A percentile compares a stretch with the other conserved stretches of the same genome.
Evolutionary conservation across 2,113 vertebrate genomes (phyloP).

Genomic region (Azemiops feae): DNA sequence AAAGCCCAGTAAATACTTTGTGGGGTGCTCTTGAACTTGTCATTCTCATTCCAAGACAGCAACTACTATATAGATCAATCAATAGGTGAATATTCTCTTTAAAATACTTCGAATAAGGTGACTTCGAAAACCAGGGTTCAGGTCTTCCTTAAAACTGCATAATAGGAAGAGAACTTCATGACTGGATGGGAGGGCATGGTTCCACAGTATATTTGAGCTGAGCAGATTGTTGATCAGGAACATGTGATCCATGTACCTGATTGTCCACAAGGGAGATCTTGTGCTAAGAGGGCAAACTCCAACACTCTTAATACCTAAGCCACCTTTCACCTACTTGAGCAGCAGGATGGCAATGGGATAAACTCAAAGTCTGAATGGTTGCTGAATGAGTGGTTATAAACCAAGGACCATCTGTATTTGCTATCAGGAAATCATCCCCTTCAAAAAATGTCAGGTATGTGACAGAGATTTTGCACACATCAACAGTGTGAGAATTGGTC

Average conservation of each 20-base stretch:
- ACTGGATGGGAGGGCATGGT: background rate
- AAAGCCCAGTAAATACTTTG: background rate
- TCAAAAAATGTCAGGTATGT: background rate
- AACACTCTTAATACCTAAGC: background rate
- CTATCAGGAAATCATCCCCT: background rate
- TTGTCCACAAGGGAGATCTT: background rate
- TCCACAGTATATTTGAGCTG: background rate
- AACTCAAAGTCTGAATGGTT: background rate
- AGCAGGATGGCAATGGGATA: background rate
- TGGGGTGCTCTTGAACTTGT: background rate
- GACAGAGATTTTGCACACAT: background rate
- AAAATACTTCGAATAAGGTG: background rate
- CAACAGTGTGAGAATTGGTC: background rate
- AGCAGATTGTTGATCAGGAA: background rate
- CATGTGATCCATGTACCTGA: background rate
- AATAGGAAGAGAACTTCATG: background rate
- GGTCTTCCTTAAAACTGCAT: background rate
- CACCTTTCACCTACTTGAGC: background rate
- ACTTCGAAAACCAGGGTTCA: background rate
- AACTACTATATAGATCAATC: background rate
- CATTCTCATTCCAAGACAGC: background rate
- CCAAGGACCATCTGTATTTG: background rate
- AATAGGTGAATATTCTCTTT: background rate
- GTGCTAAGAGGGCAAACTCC: background rate
- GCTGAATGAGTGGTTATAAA: background rate